Conservation (phyloP, 2,797 vertebrate genomes). For the Sebastes minor region DNA sequence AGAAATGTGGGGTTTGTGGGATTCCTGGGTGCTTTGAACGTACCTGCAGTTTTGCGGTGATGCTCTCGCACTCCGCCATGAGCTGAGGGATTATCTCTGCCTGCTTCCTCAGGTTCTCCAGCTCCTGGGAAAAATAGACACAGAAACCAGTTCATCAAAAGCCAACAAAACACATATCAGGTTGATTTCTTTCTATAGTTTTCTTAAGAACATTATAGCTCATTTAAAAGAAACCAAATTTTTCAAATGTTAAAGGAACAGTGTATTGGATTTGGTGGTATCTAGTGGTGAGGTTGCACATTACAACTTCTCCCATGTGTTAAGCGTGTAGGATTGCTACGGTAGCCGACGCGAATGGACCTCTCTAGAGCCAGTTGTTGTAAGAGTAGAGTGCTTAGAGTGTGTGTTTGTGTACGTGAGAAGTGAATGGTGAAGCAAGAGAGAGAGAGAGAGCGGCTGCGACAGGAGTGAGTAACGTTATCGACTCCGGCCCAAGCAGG, state of each 20-base stretch:
- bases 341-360: too few relatives aligned
- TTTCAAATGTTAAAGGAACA: background rate
- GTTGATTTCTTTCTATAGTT: background rate
- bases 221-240: background rate
- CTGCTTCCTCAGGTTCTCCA: slow-evolving; percentile 94
- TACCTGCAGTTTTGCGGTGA: slow-evolving; percentile 93
- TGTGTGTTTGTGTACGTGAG: too few relatives aligned
- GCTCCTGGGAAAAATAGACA: slow-evolving; percentile 81
- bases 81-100: slow-evolving; percentile 96
- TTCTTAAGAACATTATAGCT: background rate
- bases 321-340: too few relatives aligned
- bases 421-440: too few relatives aligned
- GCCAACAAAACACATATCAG: background rate
- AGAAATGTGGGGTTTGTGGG: background rate
- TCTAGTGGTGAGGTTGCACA: too few relatives aligned
- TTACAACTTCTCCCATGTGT: too few relatives aligned
- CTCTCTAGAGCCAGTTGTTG: too few relatives aligned
- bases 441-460: too few relatives aligned
- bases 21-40: slow-evolving; percentile 21
- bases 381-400: too few relatives aligned
- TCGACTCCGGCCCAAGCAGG: too few relatives aligned
- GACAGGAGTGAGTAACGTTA: too few relatives aligned
- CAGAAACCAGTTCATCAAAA: background rate
- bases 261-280: rapidly evolving
- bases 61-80: slow-evolving; percentile 91